Evolutionary conservation across 92 coral and sea anemone genomes (phyloP).

Genomic region (Bergia sp.): DNA sequence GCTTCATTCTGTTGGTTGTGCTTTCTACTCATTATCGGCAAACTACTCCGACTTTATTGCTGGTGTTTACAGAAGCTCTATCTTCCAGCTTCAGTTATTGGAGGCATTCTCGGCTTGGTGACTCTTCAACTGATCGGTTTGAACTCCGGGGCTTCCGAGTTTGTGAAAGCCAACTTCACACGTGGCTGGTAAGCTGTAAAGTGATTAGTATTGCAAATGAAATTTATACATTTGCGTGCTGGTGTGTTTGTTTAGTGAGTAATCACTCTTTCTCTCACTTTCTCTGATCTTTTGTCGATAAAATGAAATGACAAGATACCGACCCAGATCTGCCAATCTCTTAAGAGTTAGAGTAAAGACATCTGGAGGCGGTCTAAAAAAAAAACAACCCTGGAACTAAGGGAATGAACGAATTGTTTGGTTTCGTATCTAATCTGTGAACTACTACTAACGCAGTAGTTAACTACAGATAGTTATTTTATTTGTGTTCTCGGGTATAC

Average conservation of each 20-base stretch:
- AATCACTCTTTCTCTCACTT: neutral
- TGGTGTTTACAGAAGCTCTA: constrained; percentile 82
- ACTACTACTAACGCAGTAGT: too few species aligned
- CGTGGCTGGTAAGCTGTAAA: constrained; percentile 71
- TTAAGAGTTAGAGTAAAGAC: too few species aligned
- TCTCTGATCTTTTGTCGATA: neutral
- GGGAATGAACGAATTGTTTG: too few species aligned
- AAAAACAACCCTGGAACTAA: too few species aligned
- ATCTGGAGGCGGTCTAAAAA: too few species aligned
- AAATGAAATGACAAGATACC: too few species aligned
- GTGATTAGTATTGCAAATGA: neutral
- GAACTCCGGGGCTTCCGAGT: constrained; percentile 48
- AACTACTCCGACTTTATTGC: constrained; percentile 71
- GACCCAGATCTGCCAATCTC: too few species aligned
- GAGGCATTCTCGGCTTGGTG: constrained; percentile 68
- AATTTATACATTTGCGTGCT: neutral
- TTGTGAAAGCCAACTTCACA: constrained; percentile 70
- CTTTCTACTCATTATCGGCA: constrained; percentile 77
- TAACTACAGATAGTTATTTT: too few species aligned
- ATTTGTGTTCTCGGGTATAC: too few species aligned
- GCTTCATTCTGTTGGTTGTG: constrained; percentile 86
- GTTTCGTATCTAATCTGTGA: too few species aligned
- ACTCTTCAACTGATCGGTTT: constrained; percentile 63
- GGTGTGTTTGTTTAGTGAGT: neutral
- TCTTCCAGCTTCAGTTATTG: constrained; percentile 83